Evolutionary conservation across 2,888 invertebrate genomes (phyloP).

Genomic region (Atrina japonica): DNA sequence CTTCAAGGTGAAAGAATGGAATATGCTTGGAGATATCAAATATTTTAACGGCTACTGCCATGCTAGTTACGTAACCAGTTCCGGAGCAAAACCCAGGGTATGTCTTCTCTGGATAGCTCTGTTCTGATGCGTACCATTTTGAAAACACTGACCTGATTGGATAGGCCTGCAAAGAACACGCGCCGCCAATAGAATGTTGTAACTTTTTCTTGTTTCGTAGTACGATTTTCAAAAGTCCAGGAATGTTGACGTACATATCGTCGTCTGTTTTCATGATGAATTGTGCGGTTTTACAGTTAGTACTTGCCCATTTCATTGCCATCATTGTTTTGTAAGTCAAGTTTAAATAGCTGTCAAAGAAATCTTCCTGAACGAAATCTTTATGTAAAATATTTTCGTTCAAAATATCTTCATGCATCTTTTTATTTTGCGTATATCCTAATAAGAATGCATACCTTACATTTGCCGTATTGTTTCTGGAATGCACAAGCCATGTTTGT

Average conservation of each 20-base stretch:
- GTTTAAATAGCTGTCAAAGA: conserved; percentile 66
- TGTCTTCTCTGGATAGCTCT: conserved; percentile 56
- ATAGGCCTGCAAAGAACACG: conserved; percentile 43
- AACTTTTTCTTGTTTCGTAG: conserved; percentile 20
- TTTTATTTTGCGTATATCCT: conserved; percentile 30
- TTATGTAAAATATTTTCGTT: conserved; percentile 51
- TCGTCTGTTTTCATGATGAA: conserved; percentile 76
- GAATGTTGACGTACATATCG: conserved; percentile 67
- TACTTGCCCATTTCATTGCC: conserved; percentile 57
- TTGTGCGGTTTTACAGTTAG: conserved; percentile 54
- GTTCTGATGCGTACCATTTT: conserved; percentile 67
- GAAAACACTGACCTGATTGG: conserved; percentile 60
- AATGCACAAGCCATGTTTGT: conserved; percentile 47
- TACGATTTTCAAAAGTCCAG: conserved; percentile 43
- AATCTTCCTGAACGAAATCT: conserved; percentile 63
- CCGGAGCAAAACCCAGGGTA: conserved; percentile 73
- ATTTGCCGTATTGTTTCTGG: conserved; percentile 40
- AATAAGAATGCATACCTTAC: conserved; percentile 54
- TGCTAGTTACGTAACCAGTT: conserved; percentile 66
- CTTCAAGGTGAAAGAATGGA: conserved; percentile 72
- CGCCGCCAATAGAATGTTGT: conserved; percentile 52
- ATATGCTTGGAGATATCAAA: conserved; percentile 58
- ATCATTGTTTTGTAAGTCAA: conserved; percentile 68
- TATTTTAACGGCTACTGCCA: conserved; percentile 55
- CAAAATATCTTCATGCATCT: conserved; percentile 31